These are phyloP conservation scores for Melanotaenia nigrans DNA, from an alignment of 2,797 vertebrate species.

Conservation along the genomic window DNA sequence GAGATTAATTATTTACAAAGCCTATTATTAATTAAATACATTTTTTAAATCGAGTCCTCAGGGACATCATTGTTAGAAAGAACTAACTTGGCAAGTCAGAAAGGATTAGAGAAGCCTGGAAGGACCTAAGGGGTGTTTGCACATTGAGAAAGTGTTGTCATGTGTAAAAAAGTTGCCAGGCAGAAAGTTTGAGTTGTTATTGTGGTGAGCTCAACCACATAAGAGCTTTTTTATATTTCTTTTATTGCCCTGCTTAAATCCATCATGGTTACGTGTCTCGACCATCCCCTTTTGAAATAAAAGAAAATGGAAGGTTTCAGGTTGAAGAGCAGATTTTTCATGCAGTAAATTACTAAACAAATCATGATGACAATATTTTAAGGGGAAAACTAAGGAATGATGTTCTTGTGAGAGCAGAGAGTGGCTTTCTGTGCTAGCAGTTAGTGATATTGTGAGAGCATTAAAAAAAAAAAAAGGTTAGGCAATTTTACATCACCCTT, in stretches of 20 bases:
- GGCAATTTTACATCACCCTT: conserved; percentile 30
- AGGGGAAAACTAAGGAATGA: conserved; percentile 24
- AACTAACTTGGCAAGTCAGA: conserved; percentile 13
- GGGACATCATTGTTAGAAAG: conserved; percentile 18
- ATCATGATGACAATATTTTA: conserved; percentile 42
- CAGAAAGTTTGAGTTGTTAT: conserved; percentile 26
- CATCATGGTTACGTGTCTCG: conserved; percentile 16
- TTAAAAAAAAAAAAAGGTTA: conserved; percentile 16
- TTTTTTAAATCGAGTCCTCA: too few species aligned
- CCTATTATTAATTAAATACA: too few species aligned
- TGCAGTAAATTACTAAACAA: conserved; percentile 36
- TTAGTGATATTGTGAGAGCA: background rate
- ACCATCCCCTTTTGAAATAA: conserved; percentile 20
- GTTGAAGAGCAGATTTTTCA: conserved; percentile 23
- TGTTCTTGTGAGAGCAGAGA: conserved; percentile 5
- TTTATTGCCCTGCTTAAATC: conserved; percentile 26
- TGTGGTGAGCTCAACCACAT: conserved; percentile 41
- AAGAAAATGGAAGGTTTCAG: conserved; percentile 30
- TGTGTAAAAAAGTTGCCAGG: conserved; percentile 44
- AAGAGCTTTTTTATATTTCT: conserved; percentile 24
- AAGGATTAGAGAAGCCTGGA: conserved; percentile 39
- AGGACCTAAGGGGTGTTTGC: conserved; percentile 31
- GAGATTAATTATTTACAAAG: too few species aligned
- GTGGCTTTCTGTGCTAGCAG: background rate
- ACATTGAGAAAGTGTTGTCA: conserved; percentile 37